phyloP scores from a whole-genome alignment of 2,113 vertebrate genomes.

The Neolamprologus falcicula region DNA sequence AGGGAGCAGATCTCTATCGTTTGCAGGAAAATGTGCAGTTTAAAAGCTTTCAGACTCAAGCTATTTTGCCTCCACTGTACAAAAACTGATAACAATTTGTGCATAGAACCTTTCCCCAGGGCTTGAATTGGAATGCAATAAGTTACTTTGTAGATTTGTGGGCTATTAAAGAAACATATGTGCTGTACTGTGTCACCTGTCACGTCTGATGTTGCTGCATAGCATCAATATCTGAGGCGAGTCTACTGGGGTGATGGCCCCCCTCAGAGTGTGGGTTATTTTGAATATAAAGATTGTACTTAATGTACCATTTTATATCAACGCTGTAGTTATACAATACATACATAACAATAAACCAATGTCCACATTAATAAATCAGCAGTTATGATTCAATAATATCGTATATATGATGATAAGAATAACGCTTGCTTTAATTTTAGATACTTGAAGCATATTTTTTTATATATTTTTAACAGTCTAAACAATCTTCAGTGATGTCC shows the following conservation, averaged over 20 bases:
- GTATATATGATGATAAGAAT: background rate
- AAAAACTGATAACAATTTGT: background rate
- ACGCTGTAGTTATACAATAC: background rate
- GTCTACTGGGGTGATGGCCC: background rate
- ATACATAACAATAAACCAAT: background rate
- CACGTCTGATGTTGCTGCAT: background rate
- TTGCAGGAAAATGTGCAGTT: background rate
- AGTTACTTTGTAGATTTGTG: background rate
- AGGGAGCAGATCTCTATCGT: background rate
- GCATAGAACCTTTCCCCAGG: background rate
- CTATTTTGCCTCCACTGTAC: background rate
- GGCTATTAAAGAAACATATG: background rate
- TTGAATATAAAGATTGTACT: background rate
- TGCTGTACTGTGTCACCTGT: background rate
- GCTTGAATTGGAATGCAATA: background rate
- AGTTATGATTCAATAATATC: background rate
- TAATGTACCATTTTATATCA: background rate
- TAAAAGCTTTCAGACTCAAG: background rate
- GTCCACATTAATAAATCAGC: accelerated
- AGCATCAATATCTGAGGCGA: background rate
- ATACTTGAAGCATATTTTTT: background rate
- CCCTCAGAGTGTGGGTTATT: background rate
- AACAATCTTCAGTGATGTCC: background rate
- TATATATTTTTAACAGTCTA: background rate
- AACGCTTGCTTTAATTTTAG: background rate